Evolutionary conservation across 2,113 vertebrate species (phyloP).

Genomic region (Dunckerocampus dactyliophorus): DNA sequence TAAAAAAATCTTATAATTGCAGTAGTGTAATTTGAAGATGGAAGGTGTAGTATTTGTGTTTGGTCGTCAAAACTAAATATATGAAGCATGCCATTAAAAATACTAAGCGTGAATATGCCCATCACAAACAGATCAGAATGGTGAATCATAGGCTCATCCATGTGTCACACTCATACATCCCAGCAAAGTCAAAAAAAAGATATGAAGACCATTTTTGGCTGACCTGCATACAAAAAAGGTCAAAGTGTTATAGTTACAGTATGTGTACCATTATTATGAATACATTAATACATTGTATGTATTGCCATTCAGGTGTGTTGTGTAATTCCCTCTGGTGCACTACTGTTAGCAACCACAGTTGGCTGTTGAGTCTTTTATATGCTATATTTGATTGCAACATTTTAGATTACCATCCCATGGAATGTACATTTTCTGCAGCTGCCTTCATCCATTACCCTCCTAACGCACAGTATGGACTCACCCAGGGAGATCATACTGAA

Average conservation of each 20-base stretch:
- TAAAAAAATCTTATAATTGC: no score
- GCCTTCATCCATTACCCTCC: conserved; percentile 50
- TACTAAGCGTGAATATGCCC: conserved; percentile 37
- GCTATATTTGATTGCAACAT: conserved; percentile 34
- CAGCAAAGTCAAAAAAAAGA: not conserved
- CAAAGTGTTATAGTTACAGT: conserved; percentile 14
- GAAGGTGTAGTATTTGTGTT: conserved; percentile 31
- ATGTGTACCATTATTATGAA: not conserved
- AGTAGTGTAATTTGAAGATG: not conserved
- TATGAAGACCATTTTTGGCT: conserved; percentile 7
- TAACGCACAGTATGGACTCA: conserved; percentile 37
- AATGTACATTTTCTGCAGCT: conserved; percentile 52
- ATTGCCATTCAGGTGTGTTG: conserved; percentile 25
- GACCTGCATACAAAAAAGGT: conserved; percentile 1
- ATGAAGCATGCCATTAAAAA: conserved; percentile 50
- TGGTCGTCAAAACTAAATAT: conserved; percentile 15
- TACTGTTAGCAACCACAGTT: conserved; percentile 38
- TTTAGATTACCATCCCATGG: conserved; percentile 41
- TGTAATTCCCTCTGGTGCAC: conserved; percentile 6
- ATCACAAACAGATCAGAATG: conserved; percentile 18
- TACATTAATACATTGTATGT: conserved; percentile 2
- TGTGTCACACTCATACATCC: conserved; percentile 29
- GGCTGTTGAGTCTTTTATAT: conserved; percentile 40
- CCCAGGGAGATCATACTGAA: conserved; percentile 44
- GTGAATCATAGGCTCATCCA: conserved; percentile 58